phyloP scores from a whole-genome alignment of 2,888 invertebrate species.

The Caenorhabditis sp. region DNA sequence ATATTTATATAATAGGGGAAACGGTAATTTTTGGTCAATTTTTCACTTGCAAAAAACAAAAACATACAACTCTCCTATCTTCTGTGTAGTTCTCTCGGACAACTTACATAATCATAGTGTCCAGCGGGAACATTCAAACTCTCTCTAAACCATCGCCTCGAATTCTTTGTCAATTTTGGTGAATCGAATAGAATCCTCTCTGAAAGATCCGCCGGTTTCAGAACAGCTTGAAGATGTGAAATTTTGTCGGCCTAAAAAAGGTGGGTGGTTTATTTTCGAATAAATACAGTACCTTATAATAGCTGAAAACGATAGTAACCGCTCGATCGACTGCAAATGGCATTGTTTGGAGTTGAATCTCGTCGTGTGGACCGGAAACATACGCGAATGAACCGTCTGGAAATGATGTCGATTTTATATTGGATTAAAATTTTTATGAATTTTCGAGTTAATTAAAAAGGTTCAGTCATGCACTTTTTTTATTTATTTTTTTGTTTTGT shows the following conservation, averaged over 20 bases:
- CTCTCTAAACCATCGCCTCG: constrained; percentile 65
- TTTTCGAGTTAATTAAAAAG: background rate
- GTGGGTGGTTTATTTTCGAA: too few relatives aligned
- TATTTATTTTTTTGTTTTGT: too few relatives aligned
- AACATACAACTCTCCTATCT: background rate
- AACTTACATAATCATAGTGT: constrained; percentile 60
- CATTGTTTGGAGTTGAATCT: constrained; percentile 53
- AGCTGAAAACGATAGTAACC: constrained; percentile 64
- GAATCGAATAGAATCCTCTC: constrained; percentile 54
- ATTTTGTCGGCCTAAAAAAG: constrained; percentile 50
- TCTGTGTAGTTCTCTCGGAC: background rate
- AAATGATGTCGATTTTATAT: too few relatives aligned
- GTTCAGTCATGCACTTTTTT: background rate
- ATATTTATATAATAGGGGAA: too few relatives aligned
- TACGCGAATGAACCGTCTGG: constrained; percentile 63
- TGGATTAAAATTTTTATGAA: too few relatives aligned
- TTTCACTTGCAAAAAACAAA: too few relatives aligned
- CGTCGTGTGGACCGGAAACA: constrained; percentile 53
- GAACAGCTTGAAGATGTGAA: constrained; percentile 45
- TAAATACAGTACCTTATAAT: too few relatives aligned
- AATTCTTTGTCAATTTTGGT: constrained; percentile 41
- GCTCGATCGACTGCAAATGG: constrained; percentile 56
- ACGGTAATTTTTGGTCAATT: too few relatives aligned
- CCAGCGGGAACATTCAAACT: constrained; percentile 52
- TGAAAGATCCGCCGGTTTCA: constrained; percentile 43